Evolutionary conservation across 2,113 vertebrate species (phyloP).

Genomic region (Laticauda colubrina): DNA sequence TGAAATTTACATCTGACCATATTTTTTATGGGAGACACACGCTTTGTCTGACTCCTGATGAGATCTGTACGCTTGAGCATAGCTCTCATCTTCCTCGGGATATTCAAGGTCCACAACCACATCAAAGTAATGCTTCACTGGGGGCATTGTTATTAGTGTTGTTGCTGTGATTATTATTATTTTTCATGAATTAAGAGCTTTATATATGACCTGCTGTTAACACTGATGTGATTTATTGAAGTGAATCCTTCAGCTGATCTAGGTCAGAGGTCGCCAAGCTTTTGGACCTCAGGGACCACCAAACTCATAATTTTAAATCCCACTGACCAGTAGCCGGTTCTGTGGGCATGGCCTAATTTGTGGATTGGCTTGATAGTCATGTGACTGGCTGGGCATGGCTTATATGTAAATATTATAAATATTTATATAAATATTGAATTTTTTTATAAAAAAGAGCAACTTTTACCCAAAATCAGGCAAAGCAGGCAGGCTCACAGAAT

Average conservation of each 20-base stretch:
- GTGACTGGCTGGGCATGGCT: too few relatives aligned
- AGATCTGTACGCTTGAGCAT: not conserved
- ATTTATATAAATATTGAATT: too few relatives aligned
- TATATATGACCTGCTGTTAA: not conserved
- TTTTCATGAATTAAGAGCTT: not conserved
- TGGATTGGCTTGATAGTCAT: too few relatives aligned
- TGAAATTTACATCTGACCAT: not conserved
- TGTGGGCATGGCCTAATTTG: too few relatives aligned
- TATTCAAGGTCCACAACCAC: not conserved
- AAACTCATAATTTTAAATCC: too few relatives aligned
- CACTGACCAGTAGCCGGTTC: too few relatives aligned
- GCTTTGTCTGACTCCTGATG: not conserved
- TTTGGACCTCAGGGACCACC: too few relatives aligned
- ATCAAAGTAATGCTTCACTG: not conserved
- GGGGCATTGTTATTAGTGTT: not conserved
- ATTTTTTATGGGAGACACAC: not conserved
- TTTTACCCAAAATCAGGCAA: too few relatives aligned
- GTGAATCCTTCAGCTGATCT: not conserved
- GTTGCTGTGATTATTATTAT: not conserved
- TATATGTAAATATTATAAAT: too few relatives aligned
- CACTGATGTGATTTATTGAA: not conserved
- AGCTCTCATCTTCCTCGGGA: not conserved
- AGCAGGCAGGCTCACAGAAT: too few relatives aligned
- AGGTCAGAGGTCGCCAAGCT: too few relatives aligned
- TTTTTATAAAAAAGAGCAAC: too few relatives aligned